Percentiles rank a stretch among this genome's conserved stretches.
Conservation (phyloP, 1,140 invertebrate genomes). For the Ceratitis capitata region DNA sequence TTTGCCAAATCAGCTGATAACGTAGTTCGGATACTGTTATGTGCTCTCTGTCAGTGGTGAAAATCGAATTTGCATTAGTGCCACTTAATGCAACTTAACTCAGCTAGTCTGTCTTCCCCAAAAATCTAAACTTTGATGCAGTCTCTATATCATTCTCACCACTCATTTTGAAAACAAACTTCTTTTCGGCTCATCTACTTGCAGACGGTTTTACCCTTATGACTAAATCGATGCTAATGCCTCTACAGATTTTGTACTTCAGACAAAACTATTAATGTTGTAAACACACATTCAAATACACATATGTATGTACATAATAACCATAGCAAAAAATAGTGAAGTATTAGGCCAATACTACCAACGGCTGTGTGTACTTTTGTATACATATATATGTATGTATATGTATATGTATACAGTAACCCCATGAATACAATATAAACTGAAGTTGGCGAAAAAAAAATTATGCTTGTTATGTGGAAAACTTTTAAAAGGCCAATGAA, state of each 20-base stretch:
- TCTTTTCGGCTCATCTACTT: neutral
- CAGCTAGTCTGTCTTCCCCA: no score
- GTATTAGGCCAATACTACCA: neutral
- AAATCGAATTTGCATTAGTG: no score
- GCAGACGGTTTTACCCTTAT: neutral
- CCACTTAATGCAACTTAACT: no score
- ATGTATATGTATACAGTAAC: neutral
- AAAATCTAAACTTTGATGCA: no score
- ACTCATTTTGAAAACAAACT: no score
- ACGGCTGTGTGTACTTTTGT: neutral
- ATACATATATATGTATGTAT: neutral
- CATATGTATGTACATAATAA: neutral
- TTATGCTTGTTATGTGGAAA: neutral
- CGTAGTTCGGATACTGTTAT: no score
- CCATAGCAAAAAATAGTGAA: neutral
- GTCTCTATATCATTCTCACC: no score
- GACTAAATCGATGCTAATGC: neutral
- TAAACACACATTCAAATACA: neutral
- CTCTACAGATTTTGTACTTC: neutral
- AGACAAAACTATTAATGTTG: neutral
- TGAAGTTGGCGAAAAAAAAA: constrained; percentile 17
- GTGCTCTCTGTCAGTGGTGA: no score
- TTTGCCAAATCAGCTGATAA: no score
- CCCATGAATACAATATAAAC: neutral
- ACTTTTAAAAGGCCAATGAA: neutral